Evolutionary conservation across 2,113 vertebrate genomes (phyloP).

Genomic region (Asarcornis scutulata): DNA sequence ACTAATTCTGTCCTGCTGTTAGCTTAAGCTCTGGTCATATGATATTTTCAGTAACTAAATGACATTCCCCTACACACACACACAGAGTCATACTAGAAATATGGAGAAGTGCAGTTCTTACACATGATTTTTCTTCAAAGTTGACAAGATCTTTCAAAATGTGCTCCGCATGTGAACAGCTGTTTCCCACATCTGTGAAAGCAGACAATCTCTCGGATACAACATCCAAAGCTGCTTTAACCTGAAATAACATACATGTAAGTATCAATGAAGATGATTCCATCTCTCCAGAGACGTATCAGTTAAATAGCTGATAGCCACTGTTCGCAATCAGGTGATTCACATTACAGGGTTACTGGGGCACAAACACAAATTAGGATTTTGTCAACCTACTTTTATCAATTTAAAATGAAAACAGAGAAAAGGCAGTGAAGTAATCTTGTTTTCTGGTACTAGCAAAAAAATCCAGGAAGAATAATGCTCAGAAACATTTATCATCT

Average conservation of each 20-base stretch:
- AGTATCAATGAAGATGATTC: not conserved
- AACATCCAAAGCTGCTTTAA: conserved; percentile 84
- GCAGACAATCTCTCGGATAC: conserved; percentile 82
- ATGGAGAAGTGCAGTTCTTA: conserved; percentile 72
- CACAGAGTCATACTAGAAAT: not conserved
- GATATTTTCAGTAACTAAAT: not conserved
- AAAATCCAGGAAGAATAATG: not conserved
- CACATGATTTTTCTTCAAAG: conserved; percentile 87
- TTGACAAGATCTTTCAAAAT: conserved; percentile 85
- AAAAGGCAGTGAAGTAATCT: not conserved
- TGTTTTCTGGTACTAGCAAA: not conserved
- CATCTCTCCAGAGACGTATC: not conserved
- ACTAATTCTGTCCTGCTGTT: not conserved
- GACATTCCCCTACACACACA: not conserved
- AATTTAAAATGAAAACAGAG: not conserved
- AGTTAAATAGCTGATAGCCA: not conserved
- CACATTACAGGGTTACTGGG: not conserved
- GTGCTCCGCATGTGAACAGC: conserved; percentile 88
- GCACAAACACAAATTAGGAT: not conserved
- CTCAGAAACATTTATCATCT: not conserved
- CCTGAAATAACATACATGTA: conserved; percentile 74
- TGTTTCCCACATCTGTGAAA: conserved; percentile 91
- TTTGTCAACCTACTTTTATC: not conserved
- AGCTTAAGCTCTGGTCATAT: not conserved
- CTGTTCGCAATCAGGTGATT: not conserved